Base-by-base conservation (phyloP, 2,888 invertebrate species). In the Diarsia rubi region DNA sequence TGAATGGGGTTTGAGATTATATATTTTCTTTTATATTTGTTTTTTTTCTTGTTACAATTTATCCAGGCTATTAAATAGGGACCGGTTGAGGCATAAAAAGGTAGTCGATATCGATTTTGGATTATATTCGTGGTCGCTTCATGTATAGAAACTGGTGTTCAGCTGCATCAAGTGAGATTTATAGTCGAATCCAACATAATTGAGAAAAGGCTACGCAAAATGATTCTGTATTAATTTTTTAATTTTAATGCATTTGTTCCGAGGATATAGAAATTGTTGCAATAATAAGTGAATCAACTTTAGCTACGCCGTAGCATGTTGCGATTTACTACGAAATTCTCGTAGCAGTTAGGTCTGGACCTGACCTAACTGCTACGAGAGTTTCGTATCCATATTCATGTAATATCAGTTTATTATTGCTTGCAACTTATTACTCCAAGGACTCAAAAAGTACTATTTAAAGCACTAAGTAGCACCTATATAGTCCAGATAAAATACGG, bases 301-400 rank as follows among this genome's bases (percentile, higher is more conserved):
- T 21, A 5, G 21, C 68, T 68, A 27, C 64, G 64, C 16, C 42
- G 64, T 68, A 68, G 64, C 21, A 27, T 21, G 64, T 27, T 68
- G 8, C 24, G 14, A 60, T 8, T 62, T 42, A 24, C 42, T 68
- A 69, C 27, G 44, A 69, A 44, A 65, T 69, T 69, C 16, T 62
- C 3, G 24, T 37, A 67, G 12, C 57, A 27, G 57, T 8, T 19
- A 44, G 6, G 5, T 63, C 37, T 24, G 11, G 21, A 8, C 19
- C 8, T 47, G n/a, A n/a, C n/a, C n/a, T n/a, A n/a, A n/a, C n/a
- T n/a, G n/a, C n/a, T n/a, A n/a, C n/a, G n/a, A n/a, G n/a, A n/a
- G n/a, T n/a, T n/a, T n/a, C n/a, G n/a, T n/a, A 65, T 47, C 21
- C 14, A 6, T 54, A 52, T n/a, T 66, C 19, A 16, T 37, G 6